These are phyloP conservation scores for Pteropus rufus DNA, from an alignment of 2,797 vertebrate species.

Conservation along the genomic window DNA sequence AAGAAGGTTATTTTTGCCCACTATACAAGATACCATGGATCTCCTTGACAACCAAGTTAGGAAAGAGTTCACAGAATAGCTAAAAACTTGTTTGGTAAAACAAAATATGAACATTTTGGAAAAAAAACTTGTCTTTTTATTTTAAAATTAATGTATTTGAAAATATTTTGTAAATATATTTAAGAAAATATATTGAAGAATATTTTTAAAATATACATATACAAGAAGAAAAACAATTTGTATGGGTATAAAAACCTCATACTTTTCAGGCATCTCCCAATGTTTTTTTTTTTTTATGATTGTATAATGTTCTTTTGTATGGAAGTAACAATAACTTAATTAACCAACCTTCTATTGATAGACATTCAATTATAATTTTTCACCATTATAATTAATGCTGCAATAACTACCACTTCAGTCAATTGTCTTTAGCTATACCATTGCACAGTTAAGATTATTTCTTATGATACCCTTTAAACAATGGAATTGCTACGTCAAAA, in stretches of 20 bases:
- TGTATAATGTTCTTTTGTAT: not conserved
- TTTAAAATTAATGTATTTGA: not conserved
- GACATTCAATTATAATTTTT: not conserved
- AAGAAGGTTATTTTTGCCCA: not conserved
- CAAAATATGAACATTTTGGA: not conserved
- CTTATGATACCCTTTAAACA: not conserved
- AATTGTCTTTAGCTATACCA: not conserved
- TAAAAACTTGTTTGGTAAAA: not conserved
- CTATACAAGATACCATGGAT: not conserved
- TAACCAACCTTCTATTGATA: not conserved
- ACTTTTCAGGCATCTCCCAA: not conserved
- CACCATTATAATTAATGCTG: constrained; percentile 1
- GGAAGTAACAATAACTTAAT: constrained; percentile 5
- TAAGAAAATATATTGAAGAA: not conserved
- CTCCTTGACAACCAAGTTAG: not conserved
- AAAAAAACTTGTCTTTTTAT: not conserved
- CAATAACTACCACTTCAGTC: not conserved
- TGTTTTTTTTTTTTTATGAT: not conserved
- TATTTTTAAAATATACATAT: not conserved
- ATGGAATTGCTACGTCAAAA: not conserved
- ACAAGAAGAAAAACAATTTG: not conserved
- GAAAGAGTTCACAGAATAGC: not conserved
- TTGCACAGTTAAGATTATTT: not conserved
- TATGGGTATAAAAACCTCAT: not conserved
- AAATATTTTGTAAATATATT: not conserved